Evolutionary conservation across 2,113 vertebrate species (phyloP).

Genomic region (Pogonocichla stellata): DNA sequence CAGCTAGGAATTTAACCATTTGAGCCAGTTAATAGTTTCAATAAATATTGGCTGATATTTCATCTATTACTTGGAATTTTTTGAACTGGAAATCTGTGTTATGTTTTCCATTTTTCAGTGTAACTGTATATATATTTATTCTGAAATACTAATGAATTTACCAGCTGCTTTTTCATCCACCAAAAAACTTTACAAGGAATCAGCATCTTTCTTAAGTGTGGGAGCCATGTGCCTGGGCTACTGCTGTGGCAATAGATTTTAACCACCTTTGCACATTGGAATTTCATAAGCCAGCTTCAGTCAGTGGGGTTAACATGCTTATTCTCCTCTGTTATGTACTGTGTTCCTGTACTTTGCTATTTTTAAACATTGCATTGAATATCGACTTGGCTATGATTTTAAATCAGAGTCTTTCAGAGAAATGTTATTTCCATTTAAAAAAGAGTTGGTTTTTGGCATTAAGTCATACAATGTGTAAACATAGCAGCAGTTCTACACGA

Average conservation of each 20-base stretch:
- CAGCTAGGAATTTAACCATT: background rate
- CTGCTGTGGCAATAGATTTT: background rate
- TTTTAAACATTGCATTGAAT: background rate
- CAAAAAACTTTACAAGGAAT: background rate
- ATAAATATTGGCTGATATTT: constrained; percentile 1
- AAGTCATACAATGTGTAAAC: background rate
- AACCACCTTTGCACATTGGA: background rate
- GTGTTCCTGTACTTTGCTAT: background rate
- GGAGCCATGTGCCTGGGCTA: background rate
- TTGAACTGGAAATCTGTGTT: background rate
- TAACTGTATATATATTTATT: background rate
- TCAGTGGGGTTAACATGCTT: background rate
- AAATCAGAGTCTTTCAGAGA: background rate
- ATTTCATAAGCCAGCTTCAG: background rate
- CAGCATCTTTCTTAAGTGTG: background rate
- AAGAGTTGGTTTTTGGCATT: background rate
- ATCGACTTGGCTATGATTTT: background rate
- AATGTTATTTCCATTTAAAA: background rate
- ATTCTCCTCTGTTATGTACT: background rate
- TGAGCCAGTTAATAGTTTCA: background rate
- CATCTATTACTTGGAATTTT: background rate
- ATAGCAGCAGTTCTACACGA: background rate
- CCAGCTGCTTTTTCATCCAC: background rate
- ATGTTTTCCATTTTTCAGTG: background rate
- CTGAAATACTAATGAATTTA: background rate